Evolutionary conservation across 1,140 invertebrate species (phyloP).

Genomic region (Hycleus phaleratus): DNA sequence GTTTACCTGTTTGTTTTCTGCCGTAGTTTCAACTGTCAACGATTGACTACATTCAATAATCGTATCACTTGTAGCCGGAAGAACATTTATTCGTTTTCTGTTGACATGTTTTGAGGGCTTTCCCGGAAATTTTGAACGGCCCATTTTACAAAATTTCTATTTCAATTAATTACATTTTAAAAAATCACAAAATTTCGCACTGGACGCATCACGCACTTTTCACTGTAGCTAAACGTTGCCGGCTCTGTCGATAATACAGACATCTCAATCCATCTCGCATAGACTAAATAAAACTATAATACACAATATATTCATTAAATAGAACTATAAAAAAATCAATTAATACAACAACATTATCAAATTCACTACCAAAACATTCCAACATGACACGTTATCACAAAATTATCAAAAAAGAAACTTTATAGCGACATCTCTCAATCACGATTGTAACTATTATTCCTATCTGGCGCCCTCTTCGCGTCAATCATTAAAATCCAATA

Average conservation of each 20-base stretch:
- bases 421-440: too few relatives aligned
- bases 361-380: too few relatives aligned
- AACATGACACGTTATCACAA: too few relatives aligned
- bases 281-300: background rate
- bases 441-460: too few relatives aligned
- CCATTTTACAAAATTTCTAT: slow-evolving; percentile 43
- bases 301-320: too few relatives aligned
- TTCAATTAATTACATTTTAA: slow-evolving; percentile 13
- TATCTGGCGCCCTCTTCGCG: too few relatives aligned
- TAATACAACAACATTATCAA: too few relatives aligned
- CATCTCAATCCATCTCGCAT: background rate
- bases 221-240: slow-evolving; percentile 8
- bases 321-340: too few relatives aligned
- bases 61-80: slow-evolving; percentile 48
- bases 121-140: slow-evolving; percentile 69
- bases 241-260: slow-evolving; percentile 12
- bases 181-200: slow-evolving; percentile 14
- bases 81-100: slow-evolving; percentile 70
- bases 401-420: too few relatives aligned
- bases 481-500: too few relatives aligned
- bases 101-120: slow-evolving; percentile 77
- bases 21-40: slow-evolving; percentile 43
- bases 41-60: slow-evolving; percentile 40
- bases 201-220: slow-evolving; percentile 20
- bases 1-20: slow-evolving; percentile 46